Evolutionary conservation across 2,888 invertebrate species (phyloP), one percentile per base, ranked within the genome.

Genomic region (Sarcophaga caerulescens): DNA sequence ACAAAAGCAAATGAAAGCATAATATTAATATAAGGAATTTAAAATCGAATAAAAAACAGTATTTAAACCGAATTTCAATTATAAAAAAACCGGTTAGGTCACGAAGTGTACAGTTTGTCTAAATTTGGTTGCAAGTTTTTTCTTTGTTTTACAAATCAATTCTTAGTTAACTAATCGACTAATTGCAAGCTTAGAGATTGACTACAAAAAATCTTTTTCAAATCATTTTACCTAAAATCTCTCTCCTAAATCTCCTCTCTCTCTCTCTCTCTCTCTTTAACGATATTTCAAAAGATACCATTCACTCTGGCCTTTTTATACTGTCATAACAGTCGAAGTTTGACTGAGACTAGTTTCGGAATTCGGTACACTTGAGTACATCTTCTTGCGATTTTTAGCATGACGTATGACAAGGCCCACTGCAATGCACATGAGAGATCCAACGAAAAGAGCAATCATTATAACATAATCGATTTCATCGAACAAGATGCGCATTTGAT

Each of bases 341-440:
- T 90, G 89, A 87, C 90, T 90, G 19, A 90, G 88, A 87, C 90
- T 91, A 12, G 90, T 90, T 63, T 92, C 92, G 8, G 90, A 91
- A 71, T 89, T 90, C n/a, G 92, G 91, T 78, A 92, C 90, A 68
- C 89, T 89, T 2, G 89, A 89, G 80, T 92, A 92, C 47, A 88
- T 88, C 76, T 89, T 89, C 68, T 87, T 89, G 70, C 84, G 85
- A 66, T 88, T 88, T 44, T 89, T 88, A 3, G 84, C 80, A 63
- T 85, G 78, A 60, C 87, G 87, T 77, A 87, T 85, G 59, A 87
- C 81, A 57, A 88, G 35, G n/a, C 76, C 85, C 74, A 89, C 82
- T 44, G 83, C 81, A n/a, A 85, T 88, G 62, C 81, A 86, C 21
- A 88, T 76, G 17, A 88, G 60, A 68, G 85, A 82, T 14, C 87